Base-by-base conservation (phyloP, 2,888 invertebrate genomes). In the Oxystoma pomonae region DNA sequence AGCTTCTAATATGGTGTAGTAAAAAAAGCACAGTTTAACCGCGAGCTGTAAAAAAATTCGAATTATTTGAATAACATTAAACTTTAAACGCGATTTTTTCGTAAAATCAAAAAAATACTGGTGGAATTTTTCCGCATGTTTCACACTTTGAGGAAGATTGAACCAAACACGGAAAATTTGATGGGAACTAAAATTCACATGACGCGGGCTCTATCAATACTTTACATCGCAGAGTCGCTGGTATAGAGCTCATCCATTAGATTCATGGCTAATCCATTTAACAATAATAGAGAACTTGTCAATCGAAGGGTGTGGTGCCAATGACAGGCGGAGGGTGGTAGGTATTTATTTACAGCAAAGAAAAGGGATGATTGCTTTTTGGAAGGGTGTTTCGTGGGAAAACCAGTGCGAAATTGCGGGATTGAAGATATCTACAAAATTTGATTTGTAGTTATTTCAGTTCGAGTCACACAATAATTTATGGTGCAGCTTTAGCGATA, bases 271-370 rank as follows among this genome's bases (percentile, higher is more conserved):
- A 53, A 53, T 53, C 53, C 53, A 53, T 53, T 53, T 53, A 53
- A 17, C 19, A 53, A 53, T 53, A 35, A 35, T 35, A 55, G 18
- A 55, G 18, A 55, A 55, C 12, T 17, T 17, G 22, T n/a, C 22
- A 20, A 57, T 20, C 21, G 58, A 12, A 58, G 58, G 22, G 58
- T 63, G 66, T 53, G 22, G 58, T 63, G 66, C 55, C 61, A 64
- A 57, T 64, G 66, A 66, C 63, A 64, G 59, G 64, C 59, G 53
- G 57, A 57, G 63, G 64, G 62, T 63, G 66, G 58, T 53, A 16
- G 7, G 53, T 61, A 61, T 63, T 63, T 63, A 63, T 65, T 65
- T 65, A 65, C 56, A 53, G 59, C 50, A 51, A 57, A 35, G 3
- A 35, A 35, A 35, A 35, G 35, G 35, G 35, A 35, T 35, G 35